Percentiles rank a stretch among this genome's conserved stretches.
Evolutionary conservation across 2,113 vertebrate species (phyloP).

Genomic region (Chrysemys picta): DNA sequence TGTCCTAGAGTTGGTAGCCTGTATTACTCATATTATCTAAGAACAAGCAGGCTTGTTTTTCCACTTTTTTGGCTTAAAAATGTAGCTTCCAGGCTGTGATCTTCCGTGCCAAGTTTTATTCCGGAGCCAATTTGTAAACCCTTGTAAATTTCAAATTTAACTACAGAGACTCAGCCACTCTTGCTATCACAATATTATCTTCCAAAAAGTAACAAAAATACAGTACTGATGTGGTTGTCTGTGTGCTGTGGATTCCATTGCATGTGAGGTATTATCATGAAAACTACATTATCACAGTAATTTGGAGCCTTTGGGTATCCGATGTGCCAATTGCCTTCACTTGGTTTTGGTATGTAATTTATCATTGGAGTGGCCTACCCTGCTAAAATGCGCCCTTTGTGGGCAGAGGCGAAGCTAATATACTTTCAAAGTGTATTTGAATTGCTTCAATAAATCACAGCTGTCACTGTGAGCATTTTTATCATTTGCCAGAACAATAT

Average conservation of each 20-base stretch:
- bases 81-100: not conserved
- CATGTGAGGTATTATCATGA: constrained; percentile 58
- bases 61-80: not conserved
- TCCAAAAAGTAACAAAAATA: not conserved
- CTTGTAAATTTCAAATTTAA: not conserved
- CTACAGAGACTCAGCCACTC: not conserved
- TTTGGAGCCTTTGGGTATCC: constrained; percentile 71
- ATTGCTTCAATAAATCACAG: constrained; percentile 85
- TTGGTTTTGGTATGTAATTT: constrained; percentile 75
- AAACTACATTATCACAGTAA: constrained; percentile 69
- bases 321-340: constrained; percentile 77
- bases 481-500: constrained; percentile 78
- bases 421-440: constrained; percentile 81
- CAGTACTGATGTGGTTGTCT: constrained; percentile 58
- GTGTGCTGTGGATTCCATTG: constrained; percentile 24
- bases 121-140: not conserved
- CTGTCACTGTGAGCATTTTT: constrained; percentile 80
- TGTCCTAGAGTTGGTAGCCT: not conserved
- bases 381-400: constrained; percentile 75
- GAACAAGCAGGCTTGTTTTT: not conserved
- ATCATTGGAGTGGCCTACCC: constrained; percentile 70
- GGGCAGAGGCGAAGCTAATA: constrained; percentile 81
- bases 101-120: not conserved
- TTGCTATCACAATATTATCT: not conserved
- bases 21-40: not conserved